These are phyloP conservation scores for Dichetophora obliterata DNA, from an alignment of 2,888 invertebrate species.

Conservation along the genomic window DNA sequence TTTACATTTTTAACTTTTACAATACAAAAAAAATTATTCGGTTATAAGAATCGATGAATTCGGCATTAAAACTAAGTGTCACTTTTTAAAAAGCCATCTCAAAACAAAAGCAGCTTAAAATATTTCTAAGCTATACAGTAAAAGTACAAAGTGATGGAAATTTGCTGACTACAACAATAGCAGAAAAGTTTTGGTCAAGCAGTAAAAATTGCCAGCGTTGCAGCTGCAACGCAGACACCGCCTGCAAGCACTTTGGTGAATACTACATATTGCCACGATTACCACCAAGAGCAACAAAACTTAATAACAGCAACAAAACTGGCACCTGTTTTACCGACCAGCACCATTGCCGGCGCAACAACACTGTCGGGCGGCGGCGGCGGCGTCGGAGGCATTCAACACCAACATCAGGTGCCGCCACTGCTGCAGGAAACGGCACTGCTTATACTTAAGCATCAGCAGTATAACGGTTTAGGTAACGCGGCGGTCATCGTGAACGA, in stretches of 20 bases:
- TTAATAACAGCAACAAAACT: constrained; percentile 55
- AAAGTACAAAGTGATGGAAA: neutral
- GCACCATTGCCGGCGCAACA: constrained; percentile 60
- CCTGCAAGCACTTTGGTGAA: neutral
- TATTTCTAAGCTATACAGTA: neutral
- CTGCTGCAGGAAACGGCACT: constrained; percentile 52
- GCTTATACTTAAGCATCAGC: constrained; percentile 46
- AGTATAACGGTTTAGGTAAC: constrained; percentile 39
- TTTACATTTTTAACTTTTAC: constrained; percentile 19
- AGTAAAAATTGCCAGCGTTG: neutral
- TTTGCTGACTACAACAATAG: neutral
- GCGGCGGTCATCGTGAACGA: constrained; percentile 33
- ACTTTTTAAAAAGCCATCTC: neutral
- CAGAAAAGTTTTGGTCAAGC: neutral
- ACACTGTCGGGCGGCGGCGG: constrained; percentile 45
- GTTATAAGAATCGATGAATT: neutral
- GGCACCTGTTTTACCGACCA: constrained; percentile 67
- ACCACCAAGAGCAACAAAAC: neutral
- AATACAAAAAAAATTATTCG: neutral
- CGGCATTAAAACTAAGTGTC: neutral
- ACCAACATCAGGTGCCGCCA: constrained; percentile 49
- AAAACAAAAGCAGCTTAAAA: neutral
- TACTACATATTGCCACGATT: neutral
- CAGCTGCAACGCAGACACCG: constrained; percentile 7
- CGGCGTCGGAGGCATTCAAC: constrained; percentile 40